A percentile compares a stretch with the other conserved stretches of the same genome.
Conservation (phyloP, 2,797 vertebrate genomes). For the Tragelaphus eurycerus region DNA sequence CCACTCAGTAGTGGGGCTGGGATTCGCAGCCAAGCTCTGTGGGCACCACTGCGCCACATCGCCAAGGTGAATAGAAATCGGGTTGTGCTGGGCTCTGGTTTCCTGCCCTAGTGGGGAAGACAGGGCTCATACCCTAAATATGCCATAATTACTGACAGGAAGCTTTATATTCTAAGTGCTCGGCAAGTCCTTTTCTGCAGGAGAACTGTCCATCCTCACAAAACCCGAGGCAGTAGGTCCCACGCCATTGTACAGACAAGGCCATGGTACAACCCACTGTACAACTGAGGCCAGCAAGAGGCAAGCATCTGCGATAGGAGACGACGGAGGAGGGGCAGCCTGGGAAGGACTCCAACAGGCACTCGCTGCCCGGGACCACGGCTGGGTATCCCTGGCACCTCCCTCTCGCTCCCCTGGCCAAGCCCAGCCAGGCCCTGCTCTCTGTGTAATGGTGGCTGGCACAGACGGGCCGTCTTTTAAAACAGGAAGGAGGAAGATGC, state of each 20-base stretch:
- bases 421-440: neutral
- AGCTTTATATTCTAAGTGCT: neutral
- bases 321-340: accelerated
- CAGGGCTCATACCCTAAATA: accelerated
- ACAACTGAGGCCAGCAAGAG: neutral
- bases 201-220: accelerated
- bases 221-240: neutral
- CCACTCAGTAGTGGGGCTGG: neutral
- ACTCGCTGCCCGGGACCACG: accelerated
- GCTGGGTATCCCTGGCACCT: neutral
- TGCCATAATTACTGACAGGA: neutral
- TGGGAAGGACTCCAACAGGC: neutral
- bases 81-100: neutral
- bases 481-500: neutral
- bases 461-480: conserved; percentile 37
- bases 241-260: neutral
- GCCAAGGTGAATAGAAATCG: neutral
- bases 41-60: accelerated
- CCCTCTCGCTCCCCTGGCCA: neutral
- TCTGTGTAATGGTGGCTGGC: accelerated
- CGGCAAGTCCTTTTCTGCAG: accelerated
- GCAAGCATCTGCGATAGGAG: neutral
- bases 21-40: neutral
- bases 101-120: neutral
- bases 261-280: neutral